A percentile compares a stretch with the other conserved stretches of the same genome.
phyloP scores from a whole-genome alignment of 2,797 vertebrate species.

The Atherinosoma microstoma region DNA sequence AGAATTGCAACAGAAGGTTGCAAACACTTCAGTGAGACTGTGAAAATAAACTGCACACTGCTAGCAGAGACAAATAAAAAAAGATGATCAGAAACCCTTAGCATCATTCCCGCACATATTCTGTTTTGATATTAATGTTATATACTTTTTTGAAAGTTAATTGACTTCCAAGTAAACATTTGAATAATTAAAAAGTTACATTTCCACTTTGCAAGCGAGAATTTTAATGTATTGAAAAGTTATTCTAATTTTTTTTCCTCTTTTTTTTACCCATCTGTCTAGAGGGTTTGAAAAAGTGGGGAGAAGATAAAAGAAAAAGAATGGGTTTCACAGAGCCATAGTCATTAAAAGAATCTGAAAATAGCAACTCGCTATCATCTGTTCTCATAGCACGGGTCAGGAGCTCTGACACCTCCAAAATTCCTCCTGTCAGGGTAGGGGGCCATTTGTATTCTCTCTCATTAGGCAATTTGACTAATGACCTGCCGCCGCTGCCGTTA shows the following conservation, averaged over 20 bases:
- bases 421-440: slow-evolving; percentile 83
- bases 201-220: slow-evolving; percentile 57
- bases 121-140: slow-evolving; percentile 55
- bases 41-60: slow-evolving; percentile 43
- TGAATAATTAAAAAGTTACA: slow-evolving; percentile 74
- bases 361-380: slow-evolving; percentile 88
- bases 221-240: slow-evolving; percentile 56
- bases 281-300: slow-evolving; percentile 61
- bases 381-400: slow-evolving; percentile 88
- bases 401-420: slow-evolving; percentile 86
- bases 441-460: slow-evolving; percentile 85
- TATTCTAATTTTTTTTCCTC: slow-evolving; percentile 31
- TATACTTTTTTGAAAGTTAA: slow-evolving; percentile 52
- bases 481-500: slow-evolving; percentile 80
- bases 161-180: slow-evolving; percentile 72
- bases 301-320: slow-evolving; percentile 78
- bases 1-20: slow-evolving; percentile 46
- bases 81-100: slow-evolving; percentile 56
- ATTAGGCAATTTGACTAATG: slow-evolving; percentile 85
- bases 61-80: slow-evolving; percentile 63
- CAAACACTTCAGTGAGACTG: slow-evolving; percentile 31
- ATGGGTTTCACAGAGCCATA: slow-evolving; percentile 81
- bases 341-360: slow-evolving; percentile 90
- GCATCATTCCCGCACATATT: slow-evolving; percentile 47
- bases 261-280: slow-evolving; percentile 51